Base-by-base conservation (phyloP, 2,888 invertebrate genomes). In the Aphelenchoides bicaudatus region DNA sequence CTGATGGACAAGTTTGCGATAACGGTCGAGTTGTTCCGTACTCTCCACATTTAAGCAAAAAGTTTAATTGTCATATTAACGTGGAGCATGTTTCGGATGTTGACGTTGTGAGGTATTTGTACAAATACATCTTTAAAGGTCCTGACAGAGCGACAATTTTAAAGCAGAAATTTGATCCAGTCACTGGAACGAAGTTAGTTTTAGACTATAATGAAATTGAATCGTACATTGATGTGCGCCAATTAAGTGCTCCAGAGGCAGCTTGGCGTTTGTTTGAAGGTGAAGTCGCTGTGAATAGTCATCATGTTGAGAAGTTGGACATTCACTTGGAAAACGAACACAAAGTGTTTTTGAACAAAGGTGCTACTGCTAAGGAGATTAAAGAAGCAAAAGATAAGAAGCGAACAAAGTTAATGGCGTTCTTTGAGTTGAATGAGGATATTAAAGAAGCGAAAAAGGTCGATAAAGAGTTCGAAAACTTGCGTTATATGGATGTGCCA, bases 31-130 rank as follows among this genome's bases (percentile, higher is more conserved):
- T 66, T 31, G 69, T 66, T 0, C 62, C 66, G 1, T 57, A 66
- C 25, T 55, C 48, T 28, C 74, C 75, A 3, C 71, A 62, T 53
- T 54, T 81, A 21, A 57, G 56, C 4, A 50, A 63, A 43, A 78
- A 71, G 52, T 81, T 68, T 65, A 68, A 79, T 54, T 63, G 64
- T 19, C 80, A 82, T 59, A 79, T 81, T 37, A 82, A 81, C 66
- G 74, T 80, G 2, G 80, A 81, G 68, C 46, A 65, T 19, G 71
- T 71, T 54, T 34, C 58, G 3, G 56, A 65, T 19, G 39, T 79
- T 2, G 61, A 49, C 16, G 56, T 59, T 6, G 58, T 75, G 1
- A 78, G 74, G 53, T 79, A 80, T 55, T 16, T 80, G 10, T 70
- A 56, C 58, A 78, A 79, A 39, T 80, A 79, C 55, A 61, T 74